phyloP scores from a whole-genome alignment of 2,113 vertebrate species.

The Lycocorax pyrrhopterus region DNA sequence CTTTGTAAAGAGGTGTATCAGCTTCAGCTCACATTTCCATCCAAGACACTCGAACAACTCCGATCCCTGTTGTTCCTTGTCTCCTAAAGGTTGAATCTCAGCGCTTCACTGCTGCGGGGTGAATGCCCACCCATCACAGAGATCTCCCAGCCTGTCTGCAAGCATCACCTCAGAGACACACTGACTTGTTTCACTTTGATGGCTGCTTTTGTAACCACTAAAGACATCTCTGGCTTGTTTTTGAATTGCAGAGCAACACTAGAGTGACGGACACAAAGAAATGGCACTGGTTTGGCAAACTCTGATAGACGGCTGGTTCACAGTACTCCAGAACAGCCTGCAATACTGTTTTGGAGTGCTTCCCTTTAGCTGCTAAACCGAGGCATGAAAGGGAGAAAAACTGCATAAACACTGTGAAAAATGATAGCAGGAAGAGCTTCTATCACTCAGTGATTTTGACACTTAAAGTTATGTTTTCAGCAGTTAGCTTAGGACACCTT shows the following conservation, averaged over 20 bases:
- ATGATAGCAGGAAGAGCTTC: not conserved
- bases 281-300: not conserved
- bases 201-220: not conserved
- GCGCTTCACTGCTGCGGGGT: not conserved
- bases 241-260: not conserved
- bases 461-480: not conserved
- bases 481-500: not conserved
- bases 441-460: not conserved
- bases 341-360: not conserved
- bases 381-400: not conserved
- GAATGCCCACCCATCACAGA: not conserved
- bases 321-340: not conserved
- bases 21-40: not conserved
- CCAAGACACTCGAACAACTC: fast-evolving
- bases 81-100: not conserved
- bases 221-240: not conserved
- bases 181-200: not conserved
- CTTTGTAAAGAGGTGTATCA: not conserved
- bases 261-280: not conserved
- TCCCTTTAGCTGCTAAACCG: not conserved
- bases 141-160: not conserved
- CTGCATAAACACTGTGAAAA: not conserved
- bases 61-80: fast-evolving
- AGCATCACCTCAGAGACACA: not conserved
- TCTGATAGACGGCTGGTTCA: not conserved